phyloP scores from a whole-genome alignment of 1,140 invertebrate species.

The Ostrea edulis region DNA sequence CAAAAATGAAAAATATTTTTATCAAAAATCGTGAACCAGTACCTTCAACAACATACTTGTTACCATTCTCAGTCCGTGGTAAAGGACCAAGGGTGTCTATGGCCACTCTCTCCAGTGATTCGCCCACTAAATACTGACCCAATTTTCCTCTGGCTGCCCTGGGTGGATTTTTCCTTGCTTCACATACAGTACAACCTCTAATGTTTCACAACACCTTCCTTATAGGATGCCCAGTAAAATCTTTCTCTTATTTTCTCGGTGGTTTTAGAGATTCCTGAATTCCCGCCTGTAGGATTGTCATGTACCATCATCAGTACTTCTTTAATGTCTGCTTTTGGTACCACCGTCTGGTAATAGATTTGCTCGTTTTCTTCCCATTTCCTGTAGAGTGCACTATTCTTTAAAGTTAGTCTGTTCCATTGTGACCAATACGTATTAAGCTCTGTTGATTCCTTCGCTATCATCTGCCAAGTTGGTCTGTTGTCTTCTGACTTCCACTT shows the following conservation, averaged over 20 bases:
- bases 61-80: too few relatives aligned
- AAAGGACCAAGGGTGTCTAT: too few relatives aligned
- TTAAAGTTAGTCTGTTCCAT: conserved; percentile 17
- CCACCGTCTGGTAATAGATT: neutral
- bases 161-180: conserved; percentile 32
- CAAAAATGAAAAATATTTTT: too few relatives aligned
- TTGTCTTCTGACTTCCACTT: neutral
- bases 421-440: conserved; percentile 38
- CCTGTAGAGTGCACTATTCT: neutral
- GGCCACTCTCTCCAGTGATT: too few relatives aligned
- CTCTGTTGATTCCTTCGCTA: neutral
- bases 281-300: conserved; percentile 40
- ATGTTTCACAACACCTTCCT: conserved; percentile 32
- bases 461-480: neutral
- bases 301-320: conserved; percentile 25
- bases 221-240: conserved; percentile 40
- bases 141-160: too few relatives aligned
- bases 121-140: too few relatives aligned
- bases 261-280: conserved; percentile 46
- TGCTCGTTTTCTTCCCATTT: neutral
- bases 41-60: too few relatives aligned
- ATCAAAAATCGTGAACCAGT: too few relatives aligned
- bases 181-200: conserved; percentile 41
- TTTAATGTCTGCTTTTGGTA: neutral
- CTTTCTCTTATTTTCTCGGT: neutral